phyloP scores from a whole-genome alignment of 2,888 invertebrate genomes.

The Phoenoteleia sp. region DNA sequence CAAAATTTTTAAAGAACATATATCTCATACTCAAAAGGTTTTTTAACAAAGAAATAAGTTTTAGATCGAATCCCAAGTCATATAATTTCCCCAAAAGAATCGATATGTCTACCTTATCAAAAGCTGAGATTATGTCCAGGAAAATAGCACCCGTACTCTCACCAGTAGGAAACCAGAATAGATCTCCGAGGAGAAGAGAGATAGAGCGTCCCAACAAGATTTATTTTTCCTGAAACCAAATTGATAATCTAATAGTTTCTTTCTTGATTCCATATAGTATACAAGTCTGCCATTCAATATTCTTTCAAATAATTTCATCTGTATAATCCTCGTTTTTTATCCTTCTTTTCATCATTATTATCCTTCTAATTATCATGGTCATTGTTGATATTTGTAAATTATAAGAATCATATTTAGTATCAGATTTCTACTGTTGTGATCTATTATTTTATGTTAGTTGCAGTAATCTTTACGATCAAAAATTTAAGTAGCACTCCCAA shows the following conservation, averaged over 20 bases:
- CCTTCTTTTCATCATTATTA: no score
- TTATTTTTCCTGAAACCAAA: constrained; percentile 21
- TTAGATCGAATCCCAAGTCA: neutral
- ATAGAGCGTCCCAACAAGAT: neutral
- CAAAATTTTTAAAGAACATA: neutral
- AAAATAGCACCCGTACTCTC: neutral
- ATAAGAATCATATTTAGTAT: no score
- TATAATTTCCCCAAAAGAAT: neutral
- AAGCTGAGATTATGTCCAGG: neutral
- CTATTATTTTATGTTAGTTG: no score
- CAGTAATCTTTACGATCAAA: no score
- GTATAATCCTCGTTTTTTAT: no score
- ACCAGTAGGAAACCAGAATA: neutral
- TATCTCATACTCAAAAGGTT: neutral
- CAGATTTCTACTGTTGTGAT: no score
- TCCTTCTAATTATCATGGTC: no score
- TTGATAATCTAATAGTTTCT: neutral
- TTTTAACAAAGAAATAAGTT: neutral
- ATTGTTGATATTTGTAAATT: no score
- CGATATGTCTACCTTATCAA: neutral
- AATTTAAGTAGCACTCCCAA: no score
- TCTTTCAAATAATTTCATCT: constrained; percentile 24
- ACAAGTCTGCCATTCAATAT: neutral
- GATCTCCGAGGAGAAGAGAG: neutral
- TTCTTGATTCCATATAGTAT: neutral